Evolutionary conservation across 2,113 vertebrate genomes (phyloP), one percentile per base, ranked within the genome.

Genomic region (Bucco capensis): DNA sequence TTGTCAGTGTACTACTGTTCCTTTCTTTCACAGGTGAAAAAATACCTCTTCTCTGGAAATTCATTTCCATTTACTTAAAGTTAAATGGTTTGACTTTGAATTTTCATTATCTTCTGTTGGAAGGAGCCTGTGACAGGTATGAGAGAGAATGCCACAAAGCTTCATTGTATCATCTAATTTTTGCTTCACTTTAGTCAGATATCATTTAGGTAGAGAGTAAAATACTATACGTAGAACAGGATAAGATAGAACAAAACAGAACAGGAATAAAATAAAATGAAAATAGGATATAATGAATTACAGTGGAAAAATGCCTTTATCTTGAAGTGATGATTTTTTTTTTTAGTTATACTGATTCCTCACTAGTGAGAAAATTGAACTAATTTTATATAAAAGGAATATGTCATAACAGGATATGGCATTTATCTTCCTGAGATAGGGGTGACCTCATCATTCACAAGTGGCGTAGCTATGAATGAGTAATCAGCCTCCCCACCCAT

Each of bases 21-120:
- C 86, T 96, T 96, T 95, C 92, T 91, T 86, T 96, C 82, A 74
- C 86, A 81, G 82, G 71, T 96, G 95, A 95, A 96, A 96, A 97
- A 96, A 96, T 91, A 90, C 88, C 83, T 94, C 74, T 95, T 94
- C 91, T 93, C 79, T 96, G 77, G 81, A 97, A 96, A 96, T 97
- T 95, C 93, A 96, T 97, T 97, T 97, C 93, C 96, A 95, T 97
- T 93, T 97, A 96, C 92, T 96, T 96, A 96, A 88, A 96, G 95
- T 92, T 97, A 97, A 98, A 96, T 96, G 93, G 94, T 97, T 97
- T 97, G 93, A 96, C 94, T 97, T 97, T 91, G 95, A 96, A 91
- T 97, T 97, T 97, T 97, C 88, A 96, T 96, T 95, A 94, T 96
- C 96, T 95, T 81, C 89, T 96, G 88, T 95, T 94, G 93, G 96